These are phyloP conservation scores for Asobara japonica DNA, from an alignment of 1,140 invertebrate species.

Conservation along the genomic window DNA sequence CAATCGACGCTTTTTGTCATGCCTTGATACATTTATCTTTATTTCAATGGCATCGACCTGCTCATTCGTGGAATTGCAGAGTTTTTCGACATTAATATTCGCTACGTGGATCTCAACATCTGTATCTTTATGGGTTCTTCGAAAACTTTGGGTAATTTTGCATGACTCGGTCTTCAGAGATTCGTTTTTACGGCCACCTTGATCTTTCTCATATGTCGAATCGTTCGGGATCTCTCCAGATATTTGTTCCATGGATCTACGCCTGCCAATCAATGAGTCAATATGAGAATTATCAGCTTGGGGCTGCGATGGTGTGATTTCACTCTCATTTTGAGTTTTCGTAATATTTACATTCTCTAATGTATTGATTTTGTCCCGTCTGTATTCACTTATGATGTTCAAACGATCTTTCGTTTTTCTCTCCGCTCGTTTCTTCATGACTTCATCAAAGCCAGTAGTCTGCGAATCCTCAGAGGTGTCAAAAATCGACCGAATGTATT, in stretches of 20 bases:
- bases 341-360: constrained; percentile 12
- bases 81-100: constrained; percentile 49
- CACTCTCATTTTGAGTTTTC: background rate
- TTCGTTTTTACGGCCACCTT: background rate
- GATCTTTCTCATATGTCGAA: background rate
- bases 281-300: background rate
- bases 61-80: constrained; percentile 35
- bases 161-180: constrained; percentile 13
- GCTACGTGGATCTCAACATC: constrained; percentile 57
- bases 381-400: background rate
- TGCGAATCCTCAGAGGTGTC: constrained; percentile 29
- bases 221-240: background rate
- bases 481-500: constrained; percentile 30
- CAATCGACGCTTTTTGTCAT: constrained; percentile 22
- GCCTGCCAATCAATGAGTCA: background rate
- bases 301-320: background rate
- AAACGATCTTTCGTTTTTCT: constrained; percentile 13
- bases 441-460: constrained; percentile 28
- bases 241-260: background rate
- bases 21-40: constrained; percentile 57
- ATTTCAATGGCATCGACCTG: constrained; percentile 56
- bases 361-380: constrained; percentile 5
- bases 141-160: constrained; percentile 24
- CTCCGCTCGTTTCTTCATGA: constrained; percentile 5
- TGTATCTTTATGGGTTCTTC: constrained; percentile 34